Base-by-base conservation (phyloP, 2,888 invertebrate species). In the Tetragonisca angustula region DNA sequence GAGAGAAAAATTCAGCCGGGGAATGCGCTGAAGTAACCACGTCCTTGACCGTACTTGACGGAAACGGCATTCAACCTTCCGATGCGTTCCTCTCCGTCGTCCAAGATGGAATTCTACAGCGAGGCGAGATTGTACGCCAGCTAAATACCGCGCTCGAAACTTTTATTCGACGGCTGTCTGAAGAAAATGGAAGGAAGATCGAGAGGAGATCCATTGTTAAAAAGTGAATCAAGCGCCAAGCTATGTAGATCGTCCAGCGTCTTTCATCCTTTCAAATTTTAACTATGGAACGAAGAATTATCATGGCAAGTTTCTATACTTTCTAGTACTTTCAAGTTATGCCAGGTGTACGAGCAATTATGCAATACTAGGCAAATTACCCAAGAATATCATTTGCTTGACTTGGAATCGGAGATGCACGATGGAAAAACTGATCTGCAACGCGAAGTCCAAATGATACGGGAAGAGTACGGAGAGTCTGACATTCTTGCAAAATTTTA, bases 1-100 rank as follows among this genome's bases (percentile, higher is more conserved):
- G 67, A 49, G 17, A 85, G 80, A 87, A 89, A 88, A 87, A 89
- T 84, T 87, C 67, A 87, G 70, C 76, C 65, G 36, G 74, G 70
- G 88, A 85, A 85, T 88, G 87, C 76, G 83, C 73, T 67, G 70
- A 81, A 78, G 70, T 81, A 86, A 85, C 78, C 83, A 79, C 79
- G 86, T 69, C 87, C 84, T 89, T 89, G 87, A 89, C 85, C 85
- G 81, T 88, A 89, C 88, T 87, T 84, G 85, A 89, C 85, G 79
- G 85, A 84, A 86, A 86, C 70, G 67, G 77, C 75, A 69, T 72
- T 75, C 81, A 71, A 71, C 81, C 84, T 71, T 79, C 73, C 36
- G 77, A 80, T 73, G 56, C 77, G 76, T 85, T 85, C 84, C 76
- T 72, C 79, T 71, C 21, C 59, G 32, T 59, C 70, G 70, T 49